Percentiles rank a stretch among this genome's conserved stretches.
Conservation (phyloP, 1,140 invertebrate genomes). For the Aphelinus atriplicis region DNA sequence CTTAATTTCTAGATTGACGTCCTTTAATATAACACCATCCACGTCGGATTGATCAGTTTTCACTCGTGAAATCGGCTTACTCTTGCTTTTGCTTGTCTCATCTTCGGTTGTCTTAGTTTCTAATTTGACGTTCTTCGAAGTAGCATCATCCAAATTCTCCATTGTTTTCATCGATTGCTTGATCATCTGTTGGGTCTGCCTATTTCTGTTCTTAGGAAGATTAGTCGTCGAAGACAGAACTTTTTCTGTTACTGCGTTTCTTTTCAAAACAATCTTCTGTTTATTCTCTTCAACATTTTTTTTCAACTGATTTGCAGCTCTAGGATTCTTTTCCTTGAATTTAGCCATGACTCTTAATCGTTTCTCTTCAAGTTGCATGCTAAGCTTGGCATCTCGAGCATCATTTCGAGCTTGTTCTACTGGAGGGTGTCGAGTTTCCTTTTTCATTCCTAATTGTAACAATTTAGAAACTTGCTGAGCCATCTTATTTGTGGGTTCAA, state of each 20-base stretch:
- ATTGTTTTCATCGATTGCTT: no score
- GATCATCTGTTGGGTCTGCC: no score
- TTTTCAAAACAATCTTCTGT: constrained; percentile 8
- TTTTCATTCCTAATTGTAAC: neutral
- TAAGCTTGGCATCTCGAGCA: constrained; percentile 8
- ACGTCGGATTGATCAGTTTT: neutral
- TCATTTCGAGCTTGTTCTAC: neutral
- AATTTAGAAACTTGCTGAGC: constrained; percentile 5
- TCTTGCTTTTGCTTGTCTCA: neutral
- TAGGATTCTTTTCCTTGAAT: constrained; percentile 42
- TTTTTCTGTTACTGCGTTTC: constrained; percentile 18
- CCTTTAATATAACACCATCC: neutral
- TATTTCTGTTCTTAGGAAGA: neutral
- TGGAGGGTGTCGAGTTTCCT: neutral
- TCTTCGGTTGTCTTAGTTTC: constrained; percentile 1
- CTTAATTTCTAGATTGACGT: neutral
- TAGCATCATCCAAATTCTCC: neutral
- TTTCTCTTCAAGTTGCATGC: constrained; percentile 49
- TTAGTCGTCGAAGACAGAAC: constrained; percentile 7
- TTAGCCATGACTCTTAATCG: constrained; percentile 51
- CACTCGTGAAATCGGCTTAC: constrained; percentile 9
- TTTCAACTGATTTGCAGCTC: neutral
- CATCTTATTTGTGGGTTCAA: neutral
- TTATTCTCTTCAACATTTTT: constrained; percentile 19
- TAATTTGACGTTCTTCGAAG: neutral